Base-by-base conservation (phyloP, 2,797 vertebrate species). In the Morelia viridis region DNA sequence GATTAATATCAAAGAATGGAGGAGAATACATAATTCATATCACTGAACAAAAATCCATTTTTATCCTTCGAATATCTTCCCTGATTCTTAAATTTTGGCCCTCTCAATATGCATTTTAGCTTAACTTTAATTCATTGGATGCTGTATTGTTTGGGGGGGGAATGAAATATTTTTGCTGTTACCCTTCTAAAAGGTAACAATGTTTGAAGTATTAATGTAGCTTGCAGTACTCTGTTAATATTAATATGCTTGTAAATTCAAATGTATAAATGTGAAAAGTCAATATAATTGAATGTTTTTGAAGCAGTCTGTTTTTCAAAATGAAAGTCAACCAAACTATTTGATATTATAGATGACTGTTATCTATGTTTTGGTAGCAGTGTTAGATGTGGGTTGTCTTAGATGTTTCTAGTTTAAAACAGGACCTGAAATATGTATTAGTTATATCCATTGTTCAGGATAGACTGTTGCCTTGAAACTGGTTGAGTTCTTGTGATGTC, bases 401-500 rank as follows among this genome's bases (percentile, higher is more conserved):
- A 31, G 57, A 3, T 6, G 19, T 10, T 88, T 17, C 24, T 80
- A 9, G 56, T 12, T 80, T 56, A 88, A 88, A 88, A 46, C 1
- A 64, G 22, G 35, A 28, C 62, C 50, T 19, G 4, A 88, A 64
- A 0, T 53, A 5, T 65, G 15, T 15, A 65, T 88, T 15, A 46
- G 8, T 80, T 65, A 17, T 17, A 58, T 50, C 35, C 26, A 50
- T 88, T 62, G 12, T n/a, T 64, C 7, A 85, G n/a, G 84, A 17
- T 31, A 60, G 58, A 35, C 31, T 71, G 62, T 68, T 35, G 64
- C 28, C 46, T 68, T 57, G 46, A 31, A 62, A 62, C 46, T 85
- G 15, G 56, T 31, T 92, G 88, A 61, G 5, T 68, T 83, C n/a
- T 90, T 92, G 62, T 92, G 92, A 90, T 90, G 92, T 92, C 89